Base-by-base conservation (phyloP, 2,888 invertebrate species). In the Eilema caniola region DNA sequence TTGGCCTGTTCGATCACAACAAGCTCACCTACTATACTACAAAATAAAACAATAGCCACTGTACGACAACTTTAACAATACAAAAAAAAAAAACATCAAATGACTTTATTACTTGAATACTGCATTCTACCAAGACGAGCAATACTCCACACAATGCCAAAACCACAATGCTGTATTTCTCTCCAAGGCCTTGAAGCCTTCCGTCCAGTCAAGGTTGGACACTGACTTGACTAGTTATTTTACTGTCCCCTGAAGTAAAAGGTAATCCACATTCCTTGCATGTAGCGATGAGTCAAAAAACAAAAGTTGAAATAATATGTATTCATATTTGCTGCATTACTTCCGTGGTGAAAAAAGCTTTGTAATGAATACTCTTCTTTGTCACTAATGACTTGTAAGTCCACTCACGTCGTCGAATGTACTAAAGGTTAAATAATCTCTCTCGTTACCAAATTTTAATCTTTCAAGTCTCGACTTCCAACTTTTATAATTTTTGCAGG, bases 261-360 rank as follows among this genome's bases (percentile, higher is more conserved):
- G 74, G 69, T 77, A 74, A 72, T 71, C 70, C 63, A 78, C 83
- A 83, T 81, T 83, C 81, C 68, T 65, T 66, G 47, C 60, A 24
- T 28, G 61, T 65, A 23, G 53, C 28, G 72, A 70, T 71, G 72
- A 74, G 28, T 73, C 67, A 68, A 72, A 41, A 37, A 10, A 61
- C 66, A 57, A 23, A 14, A 65, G 37, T 62, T 28, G 24, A 59
- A 59, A 3, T 24, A 41, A 56, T 62, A 47, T 41, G 24, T 53
- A 28, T 53, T n/a, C 3, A 61, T 25, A 47, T 28, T 69, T 53
- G 33, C 31, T 12, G 12, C 14, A 1, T 67, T 24, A 41, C 64
- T 69, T 60, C 69, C 68, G 57, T 60, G 28, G 8, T 8, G 20
- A 47, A 28, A 63, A 37, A 59, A 28, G 5, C 25, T 2, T 59